Base-by-base conservation (phyloP, 2,797 vertebrate species). In the Pagetopsis macropterus region DNA sequence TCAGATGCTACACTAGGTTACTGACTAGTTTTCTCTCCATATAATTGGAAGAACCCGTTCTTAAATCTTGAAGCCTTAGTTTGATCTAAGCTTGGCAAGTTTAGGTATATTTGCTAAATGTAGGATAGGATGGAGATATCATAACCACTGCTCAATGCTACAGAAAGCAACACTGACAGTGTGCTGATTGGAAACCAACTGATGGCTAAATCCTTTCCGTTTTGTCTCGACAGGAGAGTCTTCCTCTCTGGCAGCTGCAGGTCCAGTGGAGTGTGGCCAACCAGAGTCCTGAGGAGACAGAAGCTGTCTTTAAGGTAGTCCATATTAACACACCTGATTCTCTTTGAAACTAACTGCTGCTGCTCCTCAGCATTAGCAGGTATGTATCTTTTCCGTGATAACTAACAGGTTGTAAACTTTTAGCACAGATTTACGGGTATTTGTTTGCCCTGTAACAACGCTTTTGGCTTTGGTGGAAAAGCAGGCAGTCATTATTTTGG, bases 271-370 rank as follows among this genome's bases (percentile, higher is more conserved):
- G 96, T 58, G 88, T 89, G 78, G 72, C 69, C 21, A 75, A 82
- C 5, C 89, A 94, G 82, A 92, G 83, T 76, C 87, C 90, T 0
- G 94, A 96, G 45, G 92, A 96, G 64, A 97, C 96, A 0, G 95
- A 97, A 73, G 88, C 90, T 6, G 50, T 98, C 56, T 98, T 96
- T 85, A 93, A 98, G 97, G 98, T 99, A 93, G 15, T 64, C 3
- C 46, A 19, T 43, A 19, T 57, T 2, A 56, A 64, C 59, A 57
- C 6, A 31, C 12, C 5, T 9, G 23, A 65, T 3, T 60, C n/a
- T 19, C 2, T 31, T 17, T 27, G 21, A 49, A 57, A 46, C 50
- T 7, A 14, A 6, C 58, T 0, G 1, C 62, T 31, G 58, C 45
- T 21, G 9, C 14, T 12, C 10, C 5, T 27, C n/a, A 48, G 13